These are phyloP conservation scores for Merodon equestris DNA, from an alignment of 2,888 invertebrate species.

Conservation along the genomic window DNA sequence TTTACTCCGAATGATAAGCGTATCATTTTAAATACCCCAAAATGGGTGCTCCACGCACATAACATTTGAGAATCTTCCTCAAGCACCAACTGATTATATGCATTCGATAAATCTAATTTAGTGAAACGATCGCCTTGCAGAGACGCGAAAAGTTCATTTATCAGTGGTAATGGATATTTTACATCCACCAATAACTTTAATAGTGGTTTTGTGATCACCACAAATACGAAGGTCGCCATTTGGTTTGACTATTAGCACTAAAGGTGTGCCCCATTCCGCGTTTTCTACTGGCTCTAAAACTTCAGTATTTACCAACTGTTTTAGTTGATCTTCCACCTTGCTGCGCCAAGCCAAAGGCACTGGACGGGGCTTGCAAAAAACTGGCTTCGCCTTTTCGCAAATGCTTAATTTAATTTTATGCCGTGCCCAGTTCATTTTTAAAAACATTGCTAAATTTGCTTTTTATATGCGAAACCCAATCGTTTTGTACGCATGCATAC, in stretches of 20 bases:
- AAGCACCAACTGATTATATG: too few relatives aligned
- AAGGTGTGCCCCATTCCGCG: too few relatives aligned
- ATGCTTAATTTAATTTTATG: neutral
- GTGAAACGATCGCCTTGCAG: neutral
- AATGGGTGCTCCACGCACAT: slow-evolving; percentile 6
- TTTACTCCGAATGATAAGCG: slow-evolving; percentile 3
- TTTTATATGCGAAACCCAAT: neutral
- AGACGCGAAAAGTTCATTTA: neutral
- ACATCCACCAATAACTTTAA: slow-evolving; percentile 8
- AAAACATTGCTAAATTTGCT: too few relatives aligned
- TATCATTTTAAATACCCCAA: slow-evolving; percentile 20
- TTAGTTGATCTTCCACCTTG: slow-evolving; percentile 32
- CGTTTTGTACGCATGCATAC: neutral
- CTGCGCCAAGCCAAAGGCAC: slow-evolving; percentile 35
- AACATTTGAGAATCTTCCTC: slow-evolving; percentile 3
- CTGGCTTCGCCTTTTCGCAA: slow-evolving; percentile 7
- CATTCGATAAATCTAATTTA: too few relatives aligned
- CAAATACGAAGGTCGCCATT: too few relatives aligned
- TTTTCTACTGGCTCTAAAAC: slow-evolving; percentile 17
- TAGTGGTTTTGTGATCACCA: slow-evolving; percentile 11
- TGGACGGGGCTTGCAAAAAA: slow-evolving; percentile 31
- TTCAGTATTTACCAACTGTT: slow-evolving; percentile 1
- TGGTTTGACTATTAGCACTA: too few relatives aligned
- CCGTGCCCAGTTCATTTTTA: too few relatives aligned
- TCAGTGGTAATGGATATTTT: neutral